Evolutionary conservation across 2,888 invertebrate species (phyloP), one percentile per base, ranked within the genome.

Genomic region (Hirtodrosophila duncani): DNA sequence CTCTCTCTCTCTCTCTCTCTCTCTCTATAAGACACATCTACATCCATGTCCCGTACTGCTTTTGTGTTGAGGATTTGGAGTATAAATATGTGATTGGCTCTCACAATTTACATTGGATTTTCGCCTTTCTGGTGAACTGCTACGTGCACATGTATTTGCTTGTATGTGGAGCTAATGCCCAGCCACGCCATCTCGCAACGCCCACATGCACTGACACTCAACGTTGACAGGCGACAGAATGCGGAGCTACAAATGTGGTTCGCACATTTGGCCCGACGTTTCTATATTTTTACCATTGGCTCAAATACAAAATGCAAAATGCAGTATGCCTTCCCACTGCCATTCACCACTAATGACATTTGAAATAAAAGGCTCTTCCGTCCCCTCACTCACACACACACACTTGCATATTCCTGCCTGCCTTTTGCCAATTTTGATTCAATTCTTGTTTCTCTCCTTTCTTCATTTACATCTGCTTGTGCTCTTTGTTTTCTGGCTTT

Each of bases 251-350:
- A 77, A 80, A 69, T 80, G 81, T 59, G 71, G 75, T 70, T 81
- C 62, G 41, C 74, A 56, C 81, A 78, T 81, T 75, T 78, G 75
- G n/a, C 74, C 74, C 78, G 60, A 78, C 53, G 74, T 55, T 64
- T 46, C 24, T 49, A 41, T 52, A 51, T 64, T 67, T 70, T 81
- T 66, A 60, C 57, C 51, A 74, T 74, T 78, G 63, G 59, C 59
- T 59, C 64, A 78, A 64, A 59, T 62, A 13, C 49, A 48, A 64
- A 58, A 72, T 72, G 58, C 50, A 51, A 63, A 61, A 60, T 59
- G 70, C 70, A 80, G 58, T 61, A 74, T 63, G 67, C 57, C n/a
- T n/a, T n/a, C n/a, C n/a, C n/a, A n/a, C 74, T 77, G 63, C 63
- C 80, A 68, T 57, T 55, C 57, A 53, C 66, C 57, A 74, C 63